Base-by-base conservation (phyloP, 2,113 vertebrate genomes). In the Mus pahari region DNA sequence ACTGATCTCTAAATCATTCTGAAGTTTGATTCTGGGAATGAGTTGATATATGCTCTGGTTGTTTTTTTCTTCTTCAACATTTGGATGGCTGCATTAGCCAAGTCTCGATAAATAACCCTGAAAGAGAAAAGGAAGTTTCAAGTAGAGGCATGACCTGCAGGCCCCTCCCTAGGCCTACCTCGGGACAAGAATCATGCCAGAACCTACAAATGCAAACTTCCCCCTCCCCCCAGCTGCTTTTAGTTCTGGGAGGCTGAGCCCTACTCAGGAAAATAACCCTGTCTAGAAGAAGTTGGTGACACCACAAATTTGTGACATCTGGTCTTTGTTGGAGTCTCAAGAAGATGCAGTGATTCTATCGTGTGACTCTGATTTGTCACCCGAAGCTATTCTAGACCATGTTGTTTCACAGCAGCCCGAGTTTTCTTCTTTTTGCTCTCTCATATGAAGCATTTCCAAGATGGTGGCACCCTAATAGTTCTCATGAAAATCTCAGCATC, bases 11-110 rank as follows among this genome's bases (percentile, higher is more conserved):
- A 96, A 94, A 86, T 89, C 86, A 95, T 92, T 39, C 62, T 64
- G 16, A 50, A 96, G 86, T 96, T 74, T 74, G 66, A 94, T 86
- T 95, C 93, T 97, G 90, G 95, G 93, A 94, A 89, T 82, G 66
- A 94, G 86, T 91, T 95, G 92, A 94, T 83, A 22, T 33, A 7
- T 82, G 39, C n/a, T 81, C 71, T 86, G 58, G 55, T 71, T 33
- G 58, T 33, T 66, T 79, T 71, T 66, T 78, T 11, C 13, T 28
- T 4, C 66, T 84, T 36, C 42, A 66, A 50, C 55, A 45, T 89
- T 92, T 92, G 62, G 82, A 78, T 28, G 45, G 39, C 55, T 48
- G 4, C 92, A 8, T 82, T 81, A 87, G 89, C 86, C 45, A 82
- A 96, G 58, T 86, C 58, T 92, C 7, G 42, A 92, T 82, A 91